A percentile compares a stretch with the other conserved stretches of the same genome.
These are phyloP conservation scores for Rhinopomastus cyanomelas DNA, from an alignment of 2,113 vertebrate species.

Conservation along the genomic window DNA sequence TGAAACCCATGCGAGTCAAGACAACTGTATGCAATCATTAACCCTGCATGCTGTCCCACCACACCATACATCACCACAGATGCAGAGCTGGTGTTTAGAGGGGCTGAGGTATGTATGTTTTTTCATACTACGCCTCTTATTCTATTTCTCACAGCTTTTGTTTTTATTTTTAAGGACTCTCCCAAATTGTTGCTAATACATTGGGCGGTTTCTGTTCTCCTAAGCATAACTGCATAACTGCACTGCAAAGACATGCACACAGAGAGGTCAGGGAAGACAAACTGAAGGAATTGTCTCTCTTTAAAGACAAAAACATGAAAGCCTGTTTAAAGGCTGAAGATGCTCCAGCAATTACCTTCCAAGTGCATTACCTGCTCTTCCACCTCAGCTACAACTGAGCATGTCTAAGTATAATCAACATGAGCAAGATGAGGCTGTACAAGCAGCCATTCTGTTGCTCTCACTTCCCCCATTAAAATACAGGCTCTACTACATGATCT, in stretches of 20 bases:
- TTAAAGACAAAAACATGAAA: not conserved
- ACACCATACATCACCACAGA: not conserved
- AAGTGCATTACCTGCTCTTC: not conserved
- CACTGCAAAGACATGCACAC: not conserved
- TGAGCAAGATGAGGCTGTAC: not conserved
- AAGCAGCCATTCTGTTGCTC: not conserved
- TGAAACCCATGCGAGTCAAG: not conserved
- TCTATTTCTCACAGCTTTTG: not conserved
- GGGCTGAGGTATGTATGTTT: not conserved
- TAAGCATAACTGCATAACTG: not conserved
- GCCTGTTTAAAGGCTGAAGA: not conserved
- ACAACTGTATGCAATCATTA: not conserved
- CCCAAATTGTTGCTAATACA: not conserved
- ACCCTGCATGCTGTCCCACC: not conserved
- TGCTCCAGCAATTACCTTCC: not conserved
- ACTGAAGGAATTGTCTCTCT: not conserved
- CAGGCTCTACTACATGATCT: fast-evolving
- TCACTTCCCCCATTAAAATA: not conserved
- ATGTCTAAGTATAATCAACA: not conserved
- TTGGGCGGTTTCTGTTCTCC: not conserved
- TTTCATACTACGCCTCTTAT: not conserved
- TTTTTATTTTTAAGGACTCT: not conserved
- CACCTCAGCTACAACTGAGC: not conserved
- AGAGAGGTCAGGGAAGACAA: not conserved
- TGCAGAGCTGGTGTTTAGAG: not conserved